phyloP scores from a whole-genome alignment of 2,888 invertebrate genomes.

The Mythimna lalbum region DNA sequence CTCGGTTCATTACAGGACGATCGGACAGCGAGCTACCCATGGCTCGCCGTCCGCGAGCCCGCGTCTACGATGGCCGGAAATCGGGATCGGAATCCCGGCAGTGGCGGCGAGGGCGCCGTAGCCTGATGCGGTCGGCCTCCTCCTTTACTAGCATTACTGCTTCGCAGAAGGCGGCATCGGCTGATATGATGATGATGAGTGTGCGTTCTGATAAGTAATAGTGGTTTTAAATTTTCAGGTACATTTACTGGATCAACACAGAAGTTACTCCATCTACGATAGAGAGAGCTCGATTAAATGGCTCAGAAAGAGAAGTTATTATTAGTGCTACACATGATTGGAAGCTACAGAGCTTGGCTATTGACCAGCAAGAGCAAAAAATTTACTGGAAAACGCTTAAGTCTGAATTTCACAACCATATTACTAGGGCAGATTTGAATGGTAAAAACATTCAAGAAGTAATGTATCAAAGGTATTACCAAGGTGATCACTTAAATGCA shows the following conservation, averaged over 20 bases:
- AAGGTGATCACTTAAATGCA: background rate
- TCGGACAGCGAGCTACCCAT: no score
- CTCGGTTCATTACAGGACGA: no score
- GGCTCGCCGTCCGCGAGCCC: no score
- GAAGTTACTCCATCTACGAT: background rate
- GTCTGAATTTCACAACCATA: rapidly evolving
- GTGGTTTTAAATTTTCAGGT: background rate
- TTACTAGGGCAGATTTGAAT: background rate
- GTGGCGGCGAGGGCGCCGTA: no score
- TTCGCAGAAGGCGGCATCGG: no score
- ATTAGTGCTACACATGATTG: background rate
- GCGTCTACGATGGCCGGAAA: no score
- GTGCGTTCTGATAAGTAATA: background rate
- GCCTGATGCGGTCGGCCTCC: no score
- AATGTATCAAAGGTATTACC: no score
- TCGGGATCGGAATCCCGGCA: no score
- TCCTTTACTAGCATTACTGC: no score
- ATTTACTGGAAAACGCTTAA: background rate
- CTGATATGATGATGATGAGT: no score
- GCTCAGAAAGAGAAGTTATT: background rate
- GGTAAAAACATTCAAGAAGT: background rate
- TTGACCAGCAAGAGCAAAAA: background rate
- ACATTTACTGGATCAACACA: constrained; percentile 4
- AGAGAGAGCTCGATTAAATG: background rate
- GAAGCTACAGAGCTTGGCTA: background rate